phyloP scores from a whole-genome alignment of 2,888 invertebrate genomes.

The Macrophya annulata region DNA sequence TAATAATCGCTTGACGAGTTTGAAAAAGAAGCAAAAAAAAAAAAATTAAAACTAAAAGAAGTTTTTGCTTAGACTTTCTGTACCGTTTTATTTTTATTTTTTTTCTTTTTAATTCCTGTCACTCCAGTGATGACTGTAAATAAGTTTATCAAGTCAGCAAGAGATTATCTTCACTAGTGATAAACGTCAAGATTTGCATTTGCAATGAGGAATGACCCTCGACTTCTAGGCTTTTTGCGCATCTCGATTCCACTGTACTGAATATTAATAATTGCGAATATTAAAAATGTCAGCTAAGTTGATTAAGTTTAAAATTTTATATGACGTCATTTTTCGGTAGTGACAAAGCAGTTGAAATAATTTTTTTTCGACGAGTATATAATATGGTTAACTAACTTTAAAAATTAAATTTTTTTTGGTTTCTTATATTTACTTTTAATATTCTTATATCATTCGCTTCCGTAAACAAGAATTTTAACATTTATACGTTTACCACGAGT shows the following conservation, averaged over 20 bases:
- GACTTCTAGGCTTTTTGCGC: conserved; percentile 15
- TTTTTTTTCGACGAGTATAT: not conserved
- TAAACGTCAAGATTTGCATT: not conserved
- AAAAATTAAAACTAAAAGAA: not conserved
- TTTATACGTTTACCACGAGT: conserved; percentile 65
- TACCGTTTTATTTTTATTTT: no score
- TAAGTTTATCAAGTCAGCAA: conserved; percentile 11
- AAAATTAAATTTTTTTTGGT: not conserved
- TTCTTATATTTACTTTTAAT: not conserved
- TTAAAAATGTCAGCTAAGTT: not conserved
- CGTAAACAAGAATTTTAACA: conserved; percentile 67
- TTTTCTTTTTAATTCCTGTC: not conserved
- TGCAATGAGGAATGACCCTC: conserved; percentile 30
- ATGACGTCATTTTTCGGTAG: not conserved
- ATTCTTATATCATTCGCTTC: conserved; percentile 47
- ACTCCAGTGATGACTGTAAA: not conserved
- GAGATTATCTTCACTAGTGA: conserved; percentile 1
- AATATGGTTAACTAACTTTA: not conserved
- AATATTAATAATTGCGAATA: not conserved
- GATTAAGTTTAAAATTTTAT: not conserved
- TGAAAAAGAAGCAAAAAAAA: not conserved
- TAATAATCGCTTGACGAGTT: not conserved
- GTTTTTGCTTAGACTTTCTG: not conserved
- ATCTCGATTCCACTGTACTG: not conserved
- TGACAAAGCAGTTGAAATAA: not conserved